Evolutionary conservation across 2,888 invertebrate genomes (phyloP).

Genomic region (Leptarthrus brevirostris): DNA sequence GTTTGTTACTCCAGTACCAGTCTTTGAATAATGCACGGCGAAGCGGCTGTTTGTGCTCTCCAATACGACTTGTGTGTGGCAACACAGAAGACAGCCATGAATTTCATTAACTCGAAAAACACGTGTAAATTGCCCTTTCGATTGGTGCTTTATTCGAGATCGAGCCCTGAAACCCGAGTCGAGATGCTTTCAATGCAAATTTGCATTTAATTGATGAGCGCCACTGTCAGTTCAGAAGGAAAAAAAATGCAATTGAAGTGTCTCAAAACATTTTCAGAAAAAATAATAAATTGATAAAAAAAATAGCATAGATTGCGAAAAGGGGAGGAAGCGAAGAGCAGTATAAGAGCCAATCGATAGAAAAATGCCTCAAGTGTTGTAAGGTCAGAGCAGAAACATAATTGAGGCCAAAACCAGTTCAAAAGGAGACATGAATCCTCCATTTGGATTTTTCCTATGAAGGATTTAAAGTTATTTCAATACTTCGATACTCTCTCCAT

Average conservation of each 20-base stretch:
- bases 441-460: no score
- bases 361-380: not conserved
- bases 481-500: no score
- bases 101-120: slow-evolving; percentile 42
- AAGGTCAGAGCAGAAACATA: no score
- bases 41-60: slow-evolving; percentile 9
- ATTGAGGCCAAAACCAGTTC: no score
- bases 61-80: not conserved
- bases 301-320: no score
- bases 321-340: not conserved
- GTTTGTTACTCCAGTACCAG: slow-evolving; percentile 31
- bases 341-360: not conserved
- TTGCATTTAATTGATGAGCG: slow-evolving; percentile 28
- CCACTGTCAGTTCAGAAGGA: no score
- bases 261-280: not conserved
- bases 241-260: not conserved
- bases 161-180: slow-evolving; percentile 4
- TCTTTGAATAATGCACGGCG: slow-evolving; percentile 21
- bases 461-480: no score
- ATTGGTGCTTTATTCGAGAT: slow-evolving; percentile 36
- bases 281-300: not conserved
- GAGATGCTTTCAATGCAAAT: slow-evolving; percentile 28
- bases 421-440: no score
- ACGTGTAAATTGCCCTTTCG: slow-evolving; percentile 43
- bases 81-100: slow-evolving; percentile 35